These are phyloP conservation scores for Sitta carolinensis DNA, from an alignment of 2,797 vertebrate genomes.

Conservation along the genomic window DNA sequence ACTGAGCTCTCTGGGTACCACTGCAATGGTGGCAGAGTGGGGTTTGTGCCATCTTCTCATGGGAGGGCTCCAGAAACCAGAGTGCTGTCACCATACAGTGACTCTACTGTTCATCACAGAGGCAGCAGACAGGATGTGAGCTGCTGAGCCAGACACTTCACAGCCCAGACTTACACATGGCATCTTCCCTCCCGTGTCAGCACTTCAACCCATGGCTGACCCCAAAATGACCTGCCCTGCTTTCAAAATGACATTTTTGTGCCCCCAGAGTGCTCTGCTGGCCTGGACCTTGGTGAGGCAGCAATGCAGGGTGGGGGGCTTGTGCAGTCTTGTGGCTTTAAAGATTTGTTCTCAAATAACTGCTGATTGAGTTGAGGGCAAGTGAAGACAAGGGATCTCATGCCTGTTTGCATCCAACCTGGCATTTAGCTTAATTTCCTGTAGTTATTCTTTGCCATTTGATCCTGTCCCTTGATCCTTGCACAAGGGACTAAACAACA, in stretches of 20 bases:
- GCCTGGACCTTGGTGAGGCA: not conserved
- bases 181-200: accelerated
- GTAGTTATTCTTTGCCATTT: not conserved
- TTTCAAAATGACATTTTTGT: not conserved
- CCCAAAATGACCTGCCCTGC: not conserved
- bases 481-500: not conserved
- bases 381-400: not conserved
- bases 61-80: not conserved
- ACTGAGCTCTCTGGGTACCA: not conserved
- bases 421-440: not conserved
- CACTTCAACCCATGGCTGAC: not conserved
- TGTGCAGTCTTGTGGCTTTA: not conserved
- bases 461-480: not conserved
- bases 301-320: accelerated
- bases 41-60: not conserved
- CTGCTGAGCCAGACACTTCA: not conserved
- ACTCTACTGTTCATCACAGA: not conserved
- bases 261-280: not conserved
- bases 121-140: not conserved
- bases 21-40: not conserved
- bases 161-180: not conserved
- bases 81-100: not conserved
- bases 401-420: not conserved
- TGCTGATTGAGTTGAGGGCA: accelerated
- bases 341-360: not conserved